phyloP scores from a whole-genome alignment of 2,888 invertebrate genomes.

The Globia sparganii region DNA sequence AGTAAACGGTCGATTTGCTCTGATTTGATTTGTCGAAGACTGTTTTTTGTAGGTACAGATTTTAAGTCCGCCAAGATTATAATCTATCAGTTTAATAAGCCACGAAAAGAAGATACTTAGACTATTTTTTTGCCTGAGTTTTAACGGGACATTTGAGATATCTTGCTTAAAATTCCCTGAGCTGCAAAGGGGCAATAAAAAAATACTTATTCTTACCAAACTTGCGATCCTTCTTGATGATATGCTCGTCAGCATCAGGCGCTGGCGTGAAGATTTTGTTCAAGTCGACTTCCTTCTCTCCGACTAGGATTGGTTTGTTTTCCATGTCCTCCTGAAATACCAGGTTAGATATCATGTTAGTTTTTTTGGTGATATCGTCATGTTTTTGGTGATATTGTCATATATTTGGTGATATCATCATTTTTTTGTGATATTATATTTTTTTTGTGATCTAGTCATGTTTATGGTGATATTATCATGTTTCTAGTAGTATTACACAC shows the following conservation, averaged over 20 bases:
- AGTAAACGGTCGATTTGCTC: background rate
- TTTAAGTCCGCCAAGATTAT: background rate
- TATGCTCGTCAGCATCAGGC: slow-evolving; percentile 94
- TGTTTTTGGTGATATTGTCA: background rate
- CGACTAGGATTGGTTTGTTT: slow-evolving; percentile 90
- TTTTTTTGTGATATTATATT: background rate
- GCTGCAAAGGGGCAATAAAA: background rate
- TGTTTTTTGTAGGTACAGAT: background rate
- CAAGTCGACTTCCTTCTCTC: slow-evolving; percentile 93
- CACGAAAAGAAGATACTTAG: background rate
- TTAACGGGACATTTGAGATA: too few relatives aligned
- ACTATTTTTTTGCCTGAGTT: background rate
- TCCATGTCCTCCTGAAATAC: slow-evolving; percentile 91
- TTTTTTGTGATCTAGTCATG: background rate
- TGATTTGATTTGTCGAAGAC: background rate
- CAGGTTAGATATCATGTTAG: slow-evolving; percentile 7
- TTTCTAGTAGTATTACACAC: background rate
- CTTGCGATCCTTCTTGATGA: slow-evolving; percentile 93
- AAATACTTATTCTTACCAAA: slow-evolving; percentile 77
- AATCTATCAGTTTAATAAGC: background rate
- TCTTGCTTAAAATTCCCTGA: background rate
- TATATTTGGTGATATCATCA: background rate
- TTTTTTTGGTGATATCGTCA: background rate
- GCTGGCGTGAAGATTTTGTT: slow-evolving; percentile 97
- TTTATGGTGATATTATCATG: background rate